phyloP scores from a whole-genome alignment of 2,888 invertebrate genomes.

The Zygogramma bicolorata region DNA sequence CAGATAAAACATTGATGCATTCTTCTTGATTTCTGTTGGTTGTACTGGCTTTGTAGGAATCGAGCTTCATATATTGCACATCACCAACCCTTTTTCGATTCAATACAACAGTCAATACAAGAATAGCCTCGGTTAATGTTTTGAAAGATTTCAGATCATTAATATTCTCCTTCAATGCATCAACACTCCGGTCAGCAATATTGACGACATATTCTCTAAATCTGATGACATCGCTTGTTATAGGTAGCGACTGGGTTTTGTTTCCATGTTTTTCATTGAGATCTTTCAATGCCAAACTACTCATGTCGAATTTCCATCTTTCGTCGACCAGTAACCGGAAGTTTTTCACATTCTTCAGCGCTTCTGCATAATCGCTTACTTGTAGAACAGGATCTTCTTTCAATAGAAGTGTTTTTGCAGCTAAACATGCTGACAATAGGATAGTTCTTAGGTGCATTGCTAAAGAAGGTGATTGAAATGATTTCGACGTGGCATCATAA shows the following conservation, averaged over 20 bases:
- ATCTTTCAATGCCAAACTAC: constrained; percentile 41
- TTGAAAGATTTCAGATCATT: constrained; percentile 42
- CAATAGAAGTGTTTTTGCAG: constrained; percentile 42
- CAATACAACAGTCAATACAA: constrained; percentile 47
- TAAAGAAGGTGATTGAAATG: constrained; percentile 45
- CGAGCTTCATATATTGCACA: constrained; percentile 50
- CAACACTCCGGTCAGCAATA: constrained; percentile 36
- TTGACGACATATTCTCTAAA: constrained; percentile 43
- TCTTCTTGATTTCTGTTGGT: constrained; percentile 40
- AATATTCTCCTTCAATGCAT: constrained; percentile 33
- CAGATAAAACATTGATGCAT: constrained; percentile 40
- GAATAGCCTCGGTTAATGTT: constrained; percentile 43
- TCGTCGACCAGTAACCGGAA: constrained; percentile 39
- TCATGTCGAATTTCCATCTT: constrained; percentile 48
- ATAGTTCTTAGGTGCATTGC: constrained; percentile 46
- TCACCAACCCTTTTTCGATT: constrained; percentile 52
- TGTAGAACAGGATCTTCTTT: constrained; percentile 42
- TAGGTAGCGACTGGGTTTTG: constrained; percentile 43
- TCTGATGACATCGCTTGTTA: constrained; percentile 46
- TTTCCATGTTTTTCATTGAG: constrained; percentile 43
- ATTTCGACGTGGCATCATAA: constrained; percentile 38
- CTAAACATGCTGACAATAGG: constrained; percentile 39
- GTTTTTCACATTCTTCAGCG: constrained; percentile 41
- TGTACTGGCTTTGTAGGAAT: constrained; percentile 31
- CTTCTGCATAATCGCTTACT: constrained; percentile 27